A percentile compares a stretch with the other conserved stretches of the same genome.
phyloP scores from a whole-genome alignment of 2,888 invertebrate species.

The Mycogona germanica region DNA sequence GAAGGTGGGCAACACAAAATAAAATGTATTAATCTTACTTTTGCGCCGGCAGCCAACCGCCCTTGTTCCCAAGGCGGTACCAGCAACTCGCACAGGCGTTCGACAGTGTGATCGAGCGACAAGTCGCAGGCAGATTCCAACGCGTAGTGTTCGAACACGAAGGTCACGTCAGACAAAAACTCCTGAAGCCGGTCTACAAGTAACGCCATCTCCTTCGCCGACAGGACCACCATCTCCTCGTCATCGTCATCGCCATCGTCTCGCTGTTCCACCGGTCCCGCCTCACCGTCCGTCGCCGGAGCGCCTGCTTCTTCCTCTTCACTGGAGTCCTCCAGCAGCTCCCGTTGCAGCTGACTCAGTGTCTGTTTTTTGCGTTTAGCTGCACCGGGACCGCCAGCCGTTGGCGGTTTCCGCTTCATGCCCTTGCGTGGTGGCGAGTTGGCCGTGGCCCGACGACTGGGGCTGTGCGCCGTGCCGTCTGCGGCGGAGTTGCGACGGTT shows the following conservation, averaged over 20 bases:
- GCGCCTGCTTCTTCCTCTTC: slow-evolving; percentile 22
- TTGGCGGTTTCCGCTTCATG: slow-evolving; percentile 19
- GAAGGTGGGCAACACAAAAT: too few relatives aligned
- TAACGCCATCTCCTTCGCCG: slow-evolving; percentile 30
- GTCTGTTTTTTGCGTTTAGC: slow-evolving; percentile 6
- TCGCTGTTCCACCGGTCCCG: background rate
- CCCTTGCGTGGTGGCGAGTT: too few relatives aligned
- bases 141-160: too few relatives aligned
- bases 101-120: too few relatives aligned
- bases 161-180: background rate
- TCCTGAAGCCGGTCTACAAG: background rate
- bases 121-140: too few relatives aligned
- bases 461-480: too few relatives aligned
- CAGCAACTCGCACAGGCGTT: too few relatives aligned
- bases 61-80: too few relatives aligned
- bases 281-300: background rate
- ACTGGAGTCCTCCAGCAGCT: slow-evolving; percentile 21
- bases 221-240: slow-evolving; percentile 26
- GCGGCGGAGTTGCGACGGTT: too few relatives aligned
- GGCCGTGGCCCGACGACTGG: too few relatives aligned
- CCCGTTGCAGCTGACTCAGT: background rate
- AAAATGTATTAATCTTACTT: too few relatives aligned
- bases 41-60: too few relatives aligned
- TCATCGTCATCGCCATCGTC: slow-evolving; percentile 27
- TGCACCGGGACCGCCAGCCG: background rate